These are phyloP conservation scores for Clinocottus analis DNA, from an alignment of 2,113 vertebrate species.

Conservation along the genomic window DNA sequence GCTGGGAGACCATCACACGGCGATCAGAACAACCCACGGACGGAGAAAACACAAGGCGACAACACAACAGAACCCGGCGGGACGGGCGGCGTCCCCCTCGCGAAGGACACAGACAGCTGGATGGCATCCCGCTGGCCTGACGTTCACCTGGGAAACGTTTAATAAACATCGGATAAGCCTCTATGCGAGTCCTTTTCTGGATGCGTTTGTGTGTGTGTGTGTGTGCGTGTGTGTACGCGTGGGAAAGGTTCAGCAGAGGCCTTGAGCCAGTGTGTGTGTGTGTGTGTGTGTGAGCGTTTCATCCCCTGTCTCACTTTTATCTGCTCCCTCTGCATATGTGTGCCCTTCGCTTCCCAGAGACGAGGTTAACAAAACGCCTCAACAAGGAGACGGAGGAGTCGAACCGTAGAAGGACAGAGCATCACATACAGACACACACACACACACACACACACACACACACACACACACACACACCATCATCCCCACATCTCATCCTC, in stretches of 20 bases:
- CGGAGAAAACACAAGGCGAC: conserved; percentile 7
- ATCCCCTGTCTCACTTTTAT: conserved; percentile 55
- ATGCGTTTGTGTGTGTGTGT: conserved; percentile 14
- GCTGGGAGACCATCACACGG: conserved; percentile 44
- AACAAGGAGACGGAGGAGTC: conserved; percentile 52
- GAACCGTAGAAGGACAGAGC: conserved; percentile 45
- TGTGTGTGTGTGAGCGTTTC: conserved; percentile 42
- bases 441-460: conserved; percentile 27
- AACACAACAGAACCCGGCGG: neutral
- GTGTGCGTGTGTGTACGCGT: conserved; percentile 19
- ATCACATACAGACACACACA: conserved; percentile 24
- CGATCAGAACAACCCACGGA: conserved; percentile 18
- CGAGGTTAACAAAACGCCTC: conserved; percentile 70
- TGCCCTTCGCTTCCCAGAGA: conserved; percentile 64
- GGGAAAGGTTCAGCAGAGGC: conserved; percentile 62
- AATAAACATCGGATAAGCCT: conserved; percentile 70
- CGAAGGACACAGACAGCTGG: conserved; percentile 34
- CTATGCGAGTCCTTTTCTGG: conserved; percentile 54
- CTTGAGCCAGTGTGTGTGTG: conserved; percentile 59
- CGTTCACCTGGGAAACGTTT: conserved; percentile 72
- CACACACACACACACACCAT: conserved; percentile 24
- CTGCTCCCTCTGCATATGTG: conserved; percentile 41
- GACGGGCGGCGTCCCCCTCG: conserved; percentile 16
- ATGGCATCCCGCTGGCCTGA: conserved; percentile 49
- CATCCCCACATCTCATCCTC: conserved; percentile 42